Percentiles rank a stretch among this genome's conserved stretches.
phyloP scores from a whole-genome alignment of 2,113 vertebrate genomes.

The Entelurus aequoreus region DNA sequence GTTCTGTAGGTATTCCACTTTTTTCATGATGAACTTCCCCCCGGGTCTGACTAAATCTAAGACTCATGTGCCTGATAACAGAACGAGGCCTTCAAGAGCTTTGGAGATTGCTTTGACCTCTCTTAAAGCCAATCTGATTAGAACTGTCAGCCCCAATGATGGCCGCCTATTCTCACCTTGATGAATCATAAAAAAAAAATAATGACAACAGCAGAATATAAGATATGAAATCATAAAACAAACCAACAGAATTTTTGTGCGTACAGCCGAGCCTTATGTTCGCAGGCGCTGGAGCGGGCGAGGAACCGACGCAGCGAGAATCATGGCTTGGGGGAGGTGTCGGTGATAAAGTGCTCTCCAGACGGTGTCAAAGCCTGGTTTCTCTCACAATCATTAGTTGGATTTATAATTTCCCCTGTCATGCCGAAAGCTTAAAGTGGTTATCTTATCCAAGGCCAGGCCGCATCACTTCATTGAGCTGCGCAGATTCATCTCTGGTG shows the following conservation, averaged over 20 bases:
- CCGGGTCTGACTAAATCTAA: neutral
- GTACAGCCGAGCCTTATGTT: constrained; percentile 10
- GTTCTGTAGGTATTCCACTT: too few species aligned
- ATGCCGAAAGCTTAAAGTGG: constrained; percentile 20
- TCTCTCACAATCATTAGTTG: constrained; percentile 15
- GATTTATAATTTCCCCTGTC: constrained; percentile 36
- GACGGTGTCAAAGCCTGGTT: constrained; percentile 14
- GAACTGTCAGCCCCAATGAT: constrained; percentile 21
- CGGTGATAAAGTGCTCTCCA: constrained; percentile 25
- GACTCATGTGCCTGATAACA: constrained; percentile 9
- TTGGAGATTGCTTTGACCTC: constrained; percentile 23
- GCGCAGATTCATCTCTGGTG: constrained; percentile 30
- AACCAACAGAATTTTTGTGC: neutral
- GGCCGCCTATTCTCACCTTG: constrained; percentile 28
- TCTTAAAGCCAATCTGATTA: constrained; percentile 25
- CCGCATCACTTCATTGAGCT: constrained; percentile 35
- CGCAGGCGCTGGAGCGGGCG: constrained; percentile 3
- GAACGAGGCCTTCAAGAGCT: constrained; percentile 10
- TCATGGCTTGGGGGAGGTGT: neutral
- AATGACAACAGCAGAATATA: constrained; percentile 6
- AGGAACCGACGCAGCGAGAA: constrained; percentile 4
- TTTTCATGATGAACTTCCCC: neutral
- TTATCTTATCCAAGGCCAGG: constrained; percentile 37
- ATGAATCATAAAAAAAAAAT: constrained; percentile 32
- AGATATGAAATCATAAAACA: too few species aligned